Evolutionary conservation across 1,140 invertebrate genomes (phyloP).

Genomic region (Drosophila arawakana): DNA sequence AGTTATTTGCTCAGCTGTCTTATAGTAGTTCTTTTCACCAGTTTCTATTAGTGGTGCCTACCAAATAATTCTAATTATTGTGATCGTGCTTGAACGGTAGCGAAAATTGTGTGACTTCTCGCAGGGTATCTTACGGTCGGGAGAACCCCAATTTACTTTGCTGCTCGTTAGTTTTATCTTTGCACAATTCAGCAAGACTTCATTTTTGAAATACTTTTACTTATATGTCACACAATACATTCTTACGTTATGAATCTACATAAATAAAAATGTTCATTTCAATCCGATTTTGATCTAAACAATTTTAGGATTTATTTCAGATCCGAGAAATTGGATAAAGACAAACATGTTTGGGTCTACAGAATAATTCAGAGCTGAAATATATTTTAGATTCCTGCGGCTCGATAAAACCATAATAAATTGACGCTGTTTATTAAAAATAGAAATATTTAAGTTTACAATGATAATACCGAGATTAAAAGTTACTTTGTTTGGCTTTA

Average conservation of each 20-base stretch:
- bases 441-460: background rate
- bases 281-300: slow-evolving; percentile 67
- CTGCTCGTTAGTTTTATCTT: too few species aligned
- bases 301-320: slow-evolving; percentile 53
- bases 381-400: slow-evolving; percentile 8
- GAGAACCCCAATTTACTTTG: too few species aligned
- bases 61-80: too few species aligned
- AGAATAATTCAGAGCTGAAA: slow-evolving; percentile 19
- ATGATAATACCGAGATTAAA: slow-evolving; percentile 5
- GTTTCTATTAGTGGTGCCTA: too few species aligned
- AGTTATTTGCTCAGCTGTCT: too few species aligned
- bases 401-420: slow-evolving; percentile 22
- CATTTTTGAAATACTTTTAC: too few species aligned
- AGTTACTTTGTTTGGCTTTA: slow-evolving; percentile 1
- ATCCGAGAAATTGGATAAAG: slow-evolving; percentile 20
- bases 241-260: slow-evolving; percentile 16
- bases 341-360: slow-evolving; percentile 36
- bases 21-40: too few species aligned
- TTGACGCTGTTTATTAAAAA: background rate
- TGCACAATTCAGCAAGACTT: background rate
- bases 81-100: too few species aligned
- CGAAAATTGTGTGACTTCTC: too few species aligned
- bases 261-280: slow-evolving; percentile 52
- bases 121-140: too few species aligned
- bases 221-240: slow-evolving; percentile 26